Conservation (phyloP, 2,113 vertebrate species). For the Aspidoscelis tigris region DNA sequence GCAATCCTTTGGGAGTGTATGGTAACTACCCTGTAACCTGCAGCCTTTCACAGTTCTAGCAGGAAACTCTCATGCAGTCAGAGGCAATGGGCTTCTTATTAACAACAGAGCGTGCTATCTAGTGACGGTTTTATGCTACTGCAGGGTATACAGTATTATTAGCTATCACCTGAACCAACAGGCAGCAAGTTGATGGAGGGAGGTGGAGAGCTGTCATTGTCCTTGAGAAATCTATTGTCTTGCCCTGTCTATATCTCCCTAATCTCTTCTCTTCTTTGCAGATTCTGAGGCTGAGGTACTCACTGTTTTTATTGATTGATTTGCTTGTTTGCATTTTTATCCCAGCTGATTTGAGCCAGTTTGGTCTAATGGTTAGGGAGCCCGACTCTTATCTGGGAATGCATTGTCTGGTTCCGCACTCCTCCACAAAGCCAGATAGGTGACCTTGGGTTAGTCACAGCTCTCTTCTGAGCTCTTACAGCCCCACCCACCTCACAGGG, state of each 20-base stretch:
- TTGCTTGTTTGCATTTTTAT: too few species aligned
- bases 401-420: too few species aligned
- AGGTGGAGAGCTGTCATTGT: accelerated
- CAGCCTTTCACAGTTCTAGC: not conserved
- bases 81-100: constrained; percentile 27
- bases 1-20: too few species aligned
- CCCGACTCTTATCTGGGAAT: too few species aligned
- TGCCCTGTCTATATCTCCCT: too few species aligned
- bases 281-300: not conserved
- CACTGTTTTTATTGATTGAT: too few species aligned
- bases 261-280: not conserved
- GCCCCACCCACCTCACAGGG: too few species aligned
- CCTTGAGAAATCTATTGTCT: not conserved
- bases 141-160: constrained; percentile 9
- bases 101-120: constrained; percentile 69
- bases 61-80: not conserved
- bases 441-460: too few species aligned
- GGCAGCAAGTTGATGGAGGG: not conserved
- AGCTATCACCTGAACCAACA: not conserved
- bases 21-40: not conserved
- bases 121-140: constrained; percentile 66
- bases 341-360: too few species aligned
- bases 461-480: too few species aligned
- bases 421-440: too few species aligned
- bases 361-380: too few species aligned